phyloP scores from a whole-genome alignment of 1,140 invertebrate species.

The Rhopalosiphum padi region DNA sequence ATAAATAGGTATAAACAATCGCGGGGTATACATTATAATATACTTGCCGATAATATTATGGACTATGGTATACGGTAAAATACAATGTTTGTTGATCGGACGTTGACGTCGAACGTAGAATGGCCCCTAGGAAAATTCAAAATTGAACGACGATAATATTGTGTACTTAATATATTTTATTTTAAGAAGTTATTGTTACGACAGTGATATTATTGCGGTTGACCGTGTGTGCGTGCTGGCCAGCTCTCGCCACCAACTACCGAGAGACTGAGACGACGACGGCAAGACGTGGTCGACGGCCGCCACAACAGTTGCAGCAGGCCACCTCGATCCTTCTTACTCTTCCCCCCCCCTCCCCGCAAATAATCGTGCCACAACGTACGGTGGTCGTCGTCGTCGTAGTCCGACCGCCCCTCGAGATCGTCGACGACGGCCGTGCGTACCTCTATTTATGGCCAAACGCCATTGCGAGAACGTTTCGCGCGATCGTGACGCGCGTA shows the following conservation, averaged over 20 bases:
- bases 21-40: neutral
- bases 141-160: neutral
- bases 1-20: neutral
- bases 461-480: neutral
- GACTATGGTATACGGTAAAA: neutral
- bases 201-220: neutral
- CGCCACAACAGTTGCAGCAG: neutral
- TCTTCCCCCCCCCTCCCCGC: neutral
- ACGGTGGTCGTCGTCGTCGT: neutral
- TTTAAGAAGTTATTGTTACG: neutral
- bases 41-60: neutral
- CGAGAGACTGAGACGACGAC: neutral
- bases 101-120: neutral
- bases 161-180: neutral
- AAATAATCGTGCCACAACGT: neutral
- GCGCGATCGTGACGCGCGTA: neutral
- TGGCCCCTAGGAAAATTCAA: constrained; percentile 7
- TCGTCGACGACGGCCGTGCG: neutral
- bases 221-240: neutral
- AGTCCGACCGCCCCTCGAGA: neutral
- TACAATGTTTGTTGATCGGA: neutral
- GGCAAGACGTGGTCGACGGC: neutral
- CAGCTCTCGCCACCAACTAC: neutral
- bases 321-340: neutral
- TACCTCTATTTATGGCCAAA: constrained; percentile 38